Base-by-base conservation (phyloP, 2,113 vertebrate genomes). In the Motacilla tschutschensis region DNA sequence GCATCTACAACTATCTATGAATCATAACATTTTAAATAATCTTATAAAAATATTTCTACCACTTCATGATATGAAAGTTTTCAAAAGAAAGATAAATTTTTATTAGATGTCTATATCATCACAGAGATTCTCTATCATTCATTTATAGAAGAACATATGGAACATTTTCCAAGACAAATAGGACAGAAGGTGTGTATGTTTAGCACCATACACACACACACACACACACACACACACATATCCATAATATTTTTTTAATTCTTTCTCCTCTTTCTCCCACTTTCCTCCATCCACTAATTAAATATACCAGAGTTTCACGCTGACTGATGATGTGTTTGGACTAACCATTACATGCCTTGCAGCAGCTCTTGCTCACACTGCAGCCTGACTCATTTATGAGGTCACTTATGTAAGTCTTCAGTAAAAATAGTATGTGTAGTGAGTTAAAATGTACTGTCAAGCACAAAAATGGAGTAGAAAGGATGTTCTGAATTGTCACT, bases 391-490 rank as follows among this genome's bases (percentile, higher is more conserved):
- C 48, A 80, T 76, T 77, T 69, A 62, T 50, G 47, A 73, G 31
- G 36, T 66, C 87, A 28, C n/a, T 91, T 87, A 38, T 11, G 14
- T 76, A 87, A 92, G 51, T n/a, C 21, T 62, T 51, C 43, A 36
- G 41, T 74, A 80, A 59, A 71, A 74, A 44, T 11, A 67, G 17
- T 20, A 28, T 5, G 20, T 55, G 14, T 25, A 87, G 35, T 43
- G 60, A 73, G 29, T 10, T 51, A 55, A 55, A 80, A 71, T 9
- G 4, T 58, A 6, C 19, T 85, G 29, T 21, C 14, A 74, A 83
- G 31, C n/a, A 50, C 58, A n/a, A 77, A 83, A 80, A 50, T 29
- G 20, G 33, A 73, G 35, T 19, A 66, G 36, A 62, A 48, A 50
- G 14, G 36, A 36, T 71, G 57, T 19, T 76, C 41, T 89, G 48